Evolutionary conservation across 2,888 invertebrate species (phyloP), one percentile per base, ranked within the genome.

Genomic region (Cryptus viduatorius): DNA sequence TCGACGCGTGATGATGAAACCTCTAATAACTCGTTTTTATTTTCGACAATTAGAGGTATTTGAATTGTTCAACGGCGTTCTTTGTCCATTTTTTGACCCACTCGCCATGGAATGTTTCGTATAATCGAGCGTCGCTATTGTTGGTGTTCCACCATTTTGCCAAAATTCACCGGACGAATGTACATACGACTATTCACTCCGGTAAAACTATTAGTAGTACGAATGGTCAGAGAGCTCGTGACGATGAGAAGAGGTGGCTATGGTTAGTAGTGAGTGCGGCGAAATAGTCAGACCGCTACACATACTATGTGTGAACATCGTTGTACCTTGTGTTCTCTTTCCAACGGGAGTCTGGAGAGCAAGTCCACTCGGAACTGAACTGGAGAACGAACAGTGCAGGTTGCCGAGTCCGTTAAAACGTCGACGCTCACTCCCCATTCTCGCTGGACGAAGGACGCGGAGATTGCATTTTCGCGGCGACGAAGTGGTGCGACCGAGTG

Each of bases 401-500:
- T 71, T 50, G 64, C 53, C 69, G 50, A 72, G 77, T 73, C 77
- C 67, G 77, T 61, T 84, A 64, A 80, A 84, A 72, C 68, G 71
- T 67, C 56, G 71, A 50, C 75, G 64, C 79, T 68, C 68, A 44
- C 61, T 56, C 69, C 67, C 42, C 46, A 53, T 59, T 79, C 48
- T 78, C 42, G 64, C 68, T 75, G 77, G 73, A 65, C 77, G 71
- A 72, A 59, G 78, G 79, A 69, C 67, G 67, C 77, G 77, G 73
- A 84, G 84, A 84, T 84, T 84, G 81, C 81, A 84, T 84, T 84
- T 84, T 81, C 84, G 81, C 64, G 81, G 68, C 61, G 68, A 84
- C 80, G 64, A 64, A 78, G 81, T 83, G 79, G 72, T 78, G 68
- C 56, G 73, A 64, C 42, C 81, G 73, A 78, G 68, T 84, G 56